These are phyloP conservation scores for Globicephala melas DNA, from an alignment of 2,113 vertebrate species.

Conservation along the genomic window DNA sequence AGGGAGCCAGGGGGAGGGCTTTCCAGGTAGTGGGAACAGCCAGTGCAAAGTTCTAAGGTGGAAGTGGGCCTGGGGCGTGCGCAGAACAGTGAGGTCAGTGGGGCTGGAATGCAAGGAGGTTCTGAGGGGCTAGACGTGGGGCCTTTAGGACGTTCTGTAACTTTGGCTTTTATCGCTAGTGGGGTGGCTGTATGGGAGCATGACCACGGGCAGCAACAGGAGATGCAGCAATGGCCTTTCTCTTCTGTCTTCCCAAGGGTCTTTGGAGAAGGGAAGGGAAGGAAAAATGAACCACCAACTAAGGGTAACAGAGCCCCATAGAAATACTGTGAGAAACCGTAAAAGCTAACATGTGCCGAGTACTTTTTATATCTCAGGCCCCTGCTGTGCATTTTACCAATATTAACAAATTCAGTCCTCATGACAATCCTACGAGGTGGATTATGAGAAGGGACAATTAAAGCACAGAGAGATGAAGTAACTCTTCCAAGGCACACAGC, in stretches of 20 bases:
- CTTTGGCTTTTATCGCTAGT: background rate
- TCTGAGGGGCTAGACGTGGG: background rate
- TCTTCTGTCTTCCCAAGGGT: background rate
- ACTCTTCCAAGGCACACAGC: background rate
- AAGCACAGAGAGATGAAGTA: background rate
- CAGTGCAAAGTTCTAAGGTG: background rate
- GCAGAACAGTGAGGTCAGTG: rapidly evolving
- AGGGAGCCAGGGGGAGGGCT: background rate
- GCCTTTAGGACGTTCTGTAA: background rate
- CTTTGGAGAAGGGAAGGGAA: background rate
- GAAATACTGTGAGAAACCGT: rapidly evolving
- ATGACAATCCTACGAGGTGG: background rate
- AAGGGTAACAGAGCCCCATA: background rate
- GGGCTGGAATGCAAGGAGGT: background rate
- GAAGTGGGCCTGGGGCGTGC: background rate
- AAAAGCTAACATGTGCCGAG: rapidly evolving
- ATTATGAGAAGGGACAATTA: background rate
- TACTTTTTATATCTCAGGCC: background rate
- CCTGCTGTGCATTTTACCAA: background rate
- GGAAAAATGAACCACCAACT: too few relatives aligned
- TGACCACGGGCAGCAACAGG: too few relatives aligned
- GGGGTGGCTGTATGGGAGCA: rapidly evolving
- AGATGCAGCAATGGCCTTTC: background rate
- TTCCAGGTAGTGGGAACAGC: background rate
- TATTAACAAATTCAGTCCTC: background rate